Evolutionary conservation across 2,797 vertebrate species (phyloP), one percentile per base, ranked within the genome.

Genomic region (Pangasius macronema): DNA sequence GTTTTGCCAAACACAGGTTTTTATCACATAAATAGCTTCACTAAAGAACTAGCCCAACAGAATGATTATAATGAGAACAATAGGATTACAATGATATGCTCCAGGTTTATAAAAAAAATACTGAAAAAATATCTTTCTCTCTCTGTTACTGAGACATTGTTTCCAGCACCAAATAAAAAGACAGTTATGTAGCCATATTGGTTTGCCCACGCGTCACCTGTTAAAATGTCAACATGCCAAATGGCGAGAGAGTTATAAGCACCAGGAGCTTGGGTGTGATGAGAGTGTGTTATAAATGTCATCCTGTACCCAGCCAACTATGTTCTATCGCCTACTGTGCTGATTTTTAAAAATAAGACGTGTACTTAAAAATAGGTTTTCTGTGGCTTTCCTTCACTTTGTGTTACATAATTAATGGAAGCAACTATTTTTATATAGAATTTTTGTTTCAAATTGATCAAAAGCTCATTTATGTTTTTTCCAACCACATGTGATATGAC

Each of bases 101-200:
- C 14, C 16, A 9, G 7, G 24, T 24, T 72, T 22, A 4, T 72
- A 42, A 72, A 42, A 3, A 65, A 30, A 65, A 30, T 27, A 27
- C 42, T 42, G 6, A 8, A 42, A 42, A 42, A 42, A 42, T 42
- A 8, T 42, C 13, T 30, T 7, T 77, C 11, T 14, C 27, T 53
- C 51, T 55, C 67, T 87, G 13, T 65, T 49, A 83, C 59, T 85
- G 39, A 76, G 77, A 51, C 86, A 89, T 51, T 63, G 11, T 59
- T 85, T 42, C 14, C 36, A 72, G 73, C 84, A 84, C 85, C 84
- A 87, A 70, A 89, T 13, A 72, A 73, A 49, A 84, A 81, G 88
- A 42, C 86, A 89, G 85, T 87, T 87, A 82, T 67, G 51, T 55
- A 70, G 82, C 90, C 82, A 88, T 86, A 83, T 68, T 82, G 76